Base-by-base conservation (phyloP, 2,888 invertebrate species). In the Margaritifera margaritifera region DNA sequence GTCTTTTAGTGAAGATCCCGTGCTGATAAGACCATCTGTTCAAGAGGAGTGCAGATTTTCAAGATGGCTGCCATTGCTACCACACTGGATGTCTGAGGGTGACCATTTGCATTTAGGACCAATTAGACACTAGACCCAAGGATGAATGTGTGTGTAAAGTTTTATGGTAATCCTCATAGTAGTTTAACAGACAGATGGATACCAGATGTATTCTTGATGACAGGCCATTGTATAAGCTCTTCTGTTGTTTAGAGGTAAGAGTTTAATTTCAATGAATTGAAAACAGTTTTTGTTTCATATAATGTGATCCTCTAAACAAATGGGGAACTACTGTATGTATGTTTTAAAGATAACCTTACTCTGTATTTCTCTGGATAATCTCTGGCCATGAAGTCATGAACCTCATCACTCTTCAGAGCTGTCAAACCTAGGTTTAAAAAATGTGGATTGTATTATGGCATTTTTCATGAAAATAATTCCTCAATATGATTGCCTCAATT, bases 301-400 rank as follows among this genome's bases (percentile, higher is more conserved):
- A 31, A 51, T 18, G 24, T 22, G 52, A 31, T 11, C 3, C 24
- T 64, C n/a, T n/a, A 64, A n/a, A 53, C 42, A n/a, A 31, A n/a
- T 24, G 8, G 4, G 51, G 6, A 65, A 19, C 42, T 52, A 54
- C 25, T 31, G 31, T 31, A 31, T 42, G 42, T 42, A 62, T 24
- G 22, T 6, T 62, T 51, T 50, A 51, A 65, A 20, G 24, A 69
- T 24, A 25, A 64, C 61, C 69, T 68, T 86, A 97, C 97, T 89
- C 96, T 95, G 88, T 97, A 98, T 87, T 98, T 97, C 73, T 95
- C 95, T 59, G 96, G 96, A 90, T 97, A 99, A 91, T 99, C 99
- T 52, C 94, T 93, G 79, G 95, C 93, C 97, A 99, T 97, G 68
- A 99, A 94, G 87, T 99, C 98, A 80, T 97, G 91, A 62, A 99